These are phyloP conservation scores for Colletes latitarsis DNA, from an alignment of 1,140 invertebrate genomes.

Conservation along the genomic window DNA sequence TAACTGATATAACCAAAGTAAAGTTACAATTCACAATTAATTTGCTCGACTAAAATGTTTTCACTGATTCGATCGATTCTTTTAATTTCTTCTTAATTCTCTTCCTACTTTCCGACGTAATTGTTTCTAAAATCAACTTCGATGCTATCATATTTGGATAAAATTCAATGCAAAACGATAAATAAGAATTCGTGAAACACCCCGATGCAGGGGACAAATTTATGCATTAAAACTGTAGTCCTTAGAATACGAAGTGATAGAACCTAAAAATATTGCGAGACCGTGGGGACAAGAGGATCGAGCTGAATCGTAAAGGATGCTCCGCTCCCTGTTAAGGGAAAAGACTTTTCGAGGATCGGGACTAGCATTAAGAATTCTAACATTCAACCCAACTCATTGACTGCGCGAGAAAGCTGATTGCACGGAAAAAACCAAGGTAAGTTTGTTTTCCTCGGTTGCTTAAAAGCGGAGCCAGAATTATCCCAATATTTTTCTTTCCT, in stretches of 20 bases:
- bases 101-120: too few species aligned
- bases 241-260: not conserved
- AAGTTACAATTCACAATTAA: too few species aligned
- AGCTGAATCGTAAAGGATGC: not conserved
- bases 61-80: too few species aligned
- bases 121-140: not conserved
- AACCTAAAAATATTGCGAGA: not conserved
- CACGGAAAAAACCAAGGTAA: conserved; percentile 3
- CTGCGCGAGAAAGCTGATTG: not conserved
- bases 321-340: not conserved
- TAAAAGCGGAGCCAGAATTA: not conserved
- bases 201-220: not conserved
- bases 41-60: too few species aligned
- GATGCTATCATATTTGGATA: not conserved
- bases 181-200: not conserved
- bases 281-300: not conserved
- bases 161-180: not conserved
- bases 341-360: not conserved
- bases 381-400: conserved; percentile 1
- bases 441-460: not conserved
- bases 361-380: not conserved
- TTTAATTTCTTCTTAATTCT: too few species aligned
- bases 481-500: too few species aligned
- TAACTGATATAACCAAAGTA: too few species aligned
- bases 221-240: conserved; percentile 11